Evolutionary conservation across 2,888 invertebrate species (phyloP), one percentile per base, ranked within the genome.

Genomic region (Spatulosminthurus flaviceps): DNA sequence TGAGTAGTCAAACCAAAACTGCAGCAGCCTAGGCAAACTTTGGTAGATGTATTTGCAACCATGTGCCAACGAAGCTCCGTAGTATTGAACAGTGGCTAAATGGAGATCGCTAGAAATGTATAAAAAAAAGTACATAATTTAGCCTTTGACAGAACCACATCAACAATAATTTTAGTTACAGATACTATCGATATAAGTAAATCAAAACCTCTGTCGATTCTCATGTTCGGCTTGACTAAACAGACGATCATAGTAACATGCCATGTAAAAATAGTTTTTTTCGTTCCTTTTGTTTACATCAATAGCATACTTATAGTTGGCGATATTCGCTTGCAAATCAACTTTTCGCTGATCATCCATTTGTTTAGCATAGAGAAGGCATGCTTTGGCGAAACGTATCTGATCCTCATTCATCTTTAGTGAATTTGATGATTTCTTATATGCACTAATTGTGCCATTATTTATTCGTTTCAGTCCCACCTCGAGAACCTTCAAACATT

Each of bases 1-100:
- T 21, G 93, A 93, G 85, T 92, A 92, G 86, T 96, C 95, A 81
- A 95, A 90, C 98, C 98, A 99, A 84, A 98, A 92, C 78, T 95
- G 95, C 72, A 99, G 89, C 90, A 98, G 91, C 82, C 96, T 90
- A 0, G 98, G 97, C 93, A 99, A 93, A 0, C 97, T 97, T 88
- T 98, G 97, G 88, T 97, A 97, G 82, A 98, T 91, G 87, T 94
- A 95, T 85, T 93, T 93, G 86, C 93, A 94, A 16, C 98, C 98
- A 87, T 92, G 93, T 84, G 91, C 90, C 87, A 98, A 88, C 0
- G 97, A 95, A 82, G 90, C 90, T 7, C 92, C 92, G 86, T 93
- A 93, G 86, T 90, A 90, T 64, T 90, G 88, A 79, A 95, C 91
- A 43, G 94, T 92, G 82, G 92, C 90, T 0, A 92, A 87, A 72